These are phyloP conservation scores for Rhineura floridana DNA, from an alignment of 2,113 vertebrate species.

Conservation along the genomic window DNA sequence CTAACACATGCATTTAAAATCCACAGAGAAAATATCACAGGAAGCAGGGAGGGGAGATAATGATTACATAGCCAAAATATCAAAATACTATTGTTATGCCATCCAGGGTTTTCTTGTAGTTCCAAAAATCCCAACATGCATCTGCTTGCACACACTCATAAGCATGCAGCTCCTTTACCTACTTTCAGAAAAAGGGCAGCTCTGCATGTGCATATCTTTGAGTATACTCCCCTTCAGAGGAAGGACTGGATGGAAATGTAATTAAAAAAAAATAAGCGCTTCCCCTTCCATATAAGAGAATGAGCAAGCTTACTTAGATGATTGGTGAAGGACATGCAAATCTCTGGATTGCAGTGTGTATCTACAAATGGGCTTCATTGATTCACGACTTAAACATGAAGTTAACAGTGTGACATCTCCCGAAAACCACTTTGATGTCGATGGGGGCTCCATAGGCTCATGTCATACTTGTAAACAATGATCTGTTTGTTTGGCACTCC, in stretches of 20 bases:
- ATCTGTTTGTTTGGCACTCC: neutral
- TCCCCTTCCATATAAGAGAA: no score
- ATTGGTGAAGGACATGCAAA: neutral
- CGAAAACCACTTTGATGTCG: neutral
- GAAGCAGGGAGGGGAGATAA: neutral
- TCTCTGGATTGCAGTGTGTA: neutral
- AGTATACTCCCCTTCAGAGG: no score
- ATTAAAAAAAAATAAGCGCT: no score
- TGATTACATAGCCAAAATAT: neutral
- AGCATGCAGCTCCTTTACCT: neutral
- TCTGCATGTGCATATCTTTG: neutral
- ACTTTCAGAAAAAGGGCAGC: neutral
- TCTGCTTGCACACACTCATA: neutral
- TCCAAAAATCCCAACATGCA: neutral
- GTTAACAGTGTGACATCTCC: neutral
- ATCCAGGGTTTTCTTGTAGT: neutral
- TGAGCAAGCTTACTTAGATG: no score
- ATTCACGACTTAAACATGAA: neutral
- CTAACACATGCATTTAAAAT: neutral
- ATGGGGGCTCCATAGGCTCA: neutral
- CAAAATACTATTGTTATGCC: neutral
- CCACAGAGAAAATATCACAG: neutral
- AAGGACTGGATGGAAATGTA: no score
- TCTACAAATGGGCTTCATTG: neutral
- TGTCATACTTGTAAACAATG: neutral